Conservation (phyloP, 2,888 invertebrate genomes). For the Ectemnius lituratus region DNA sequence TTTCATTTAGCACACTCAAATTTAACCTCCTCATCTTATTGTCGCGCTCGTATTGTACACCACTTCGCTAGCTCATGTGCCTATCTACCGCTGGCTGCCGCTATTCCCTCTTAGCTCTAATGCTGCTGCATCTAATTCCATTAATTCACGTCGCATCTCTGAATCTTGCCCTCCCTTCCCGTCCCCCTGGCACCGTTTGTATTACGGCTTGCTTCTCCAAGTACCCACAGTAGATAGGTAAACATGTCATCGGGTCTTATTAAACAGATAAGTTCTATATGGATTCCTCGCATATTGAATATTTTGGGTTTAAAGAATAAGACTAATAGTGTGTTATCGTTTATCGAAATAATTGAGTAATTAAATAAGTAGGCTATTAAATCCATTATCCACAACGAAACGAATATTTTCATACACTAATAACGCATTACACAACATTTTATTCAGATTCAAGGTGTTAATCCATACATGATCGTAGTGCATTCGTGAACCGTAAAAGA, state of each 20-base stretch:
- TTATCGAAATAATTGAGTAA: too few species aligned
- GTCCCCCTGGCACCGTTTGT: slow-evolving; percentile 6
- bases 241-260: background rate
- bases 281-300: background rate
- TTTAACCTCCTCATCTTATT: background rate
- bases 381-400: too few species aligned
- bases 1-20: background rate
- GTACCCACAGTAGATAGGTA: slow-evolving; percentile 27
- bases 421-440: too few species aligned
- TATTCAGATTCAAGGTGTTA: too few species aligned
- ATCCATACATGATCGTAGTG: too few species aligned
- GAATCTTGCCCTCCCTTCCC: slow-evolving; percentile 15
- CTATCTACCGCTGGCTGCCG: slow-evolving; percentile 10
- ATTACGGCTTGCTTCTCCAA: too few species aligned
- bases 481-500: too few species aligned
- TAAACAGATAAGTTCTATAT: background rate
- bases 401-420: too few species aligned
- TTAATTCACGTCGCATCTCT: slow-evolving; percentile 31
- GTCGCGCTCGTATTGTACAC: background rate
- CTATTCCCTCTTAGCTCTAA: slow-evolving; percentile 23
- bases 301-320: too few species aligned
- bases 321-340: too few species aligned
- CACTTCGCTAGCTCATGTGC: background rate
- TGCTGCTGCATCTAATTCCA: slow-evolving; percentile 15
- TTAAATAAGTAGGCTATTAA: too few species aligned